A percentile compares a stretch with the other conserved stretches of the same genome.
These are phyloP conservation scores for Drosophila helvetica DNA, from an alignment of 2,888 invertebrate genomes.

Conservation along the genomic window DNA sequence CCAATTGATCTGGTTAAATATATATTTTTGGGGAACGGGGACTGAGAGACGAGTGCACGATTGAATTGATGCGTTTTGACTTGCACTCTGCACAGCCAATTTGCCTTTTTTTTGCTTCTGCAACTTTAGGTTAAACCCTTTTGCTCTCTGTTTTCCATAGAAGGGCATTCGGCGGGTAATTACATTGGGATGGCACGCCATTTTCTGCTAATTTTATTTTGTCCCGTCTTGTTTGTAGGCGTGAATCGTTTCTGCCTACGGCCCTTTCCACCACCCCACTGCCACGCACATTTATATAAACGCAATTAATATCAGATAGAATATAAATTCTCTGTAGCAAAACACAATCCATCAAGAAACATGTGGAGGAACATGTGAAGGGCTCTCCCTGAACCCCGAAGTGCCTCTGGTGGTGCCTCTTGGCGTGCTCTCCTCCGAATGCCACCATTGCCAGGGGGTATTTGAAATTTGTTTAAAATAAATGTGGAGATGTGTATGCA, in stretches of 20 bases:
- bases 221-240: constrained; percentile 54
- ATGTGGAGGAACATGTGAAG: no score
- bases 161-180: no score
- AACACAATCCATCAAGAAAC: no score
- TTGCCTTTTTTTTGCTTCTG: not conserved
- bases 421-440: not conserved
- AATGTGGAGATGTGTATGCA: no score
- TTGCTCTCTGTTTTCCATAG: constrained; percentile 45
- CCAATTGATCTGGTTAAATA: constrained; percentile 7
- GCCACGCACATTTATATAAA: constrained; percentile 25
- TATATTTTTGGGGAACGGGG: not conserved
- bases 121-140: constrained; percentile 56
- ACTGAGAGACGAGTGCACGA: no score
- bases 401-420: constrained; percentile 19
- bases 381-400: constrained; percentile 14
- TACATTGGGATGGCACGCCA: constrained; percentile 40
- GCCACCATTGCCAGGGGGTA: constrained; percentile 63
- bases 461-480: no score
- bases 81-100: constrained; percentile 34
- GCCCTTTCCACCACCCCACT: not conserved
- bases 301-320: no score
- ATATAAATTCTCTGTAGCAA: no score
- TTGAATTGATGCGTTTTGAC: constrained; percentile 58
- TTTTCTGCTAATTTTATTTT: constrained; percentile 67
- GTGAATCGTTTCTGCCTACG: constrained; percentile 20